Percentiles rank a stretch among this genome's conserved stretches.
phyloP scores from a whole-genome alignment of 2,888 invertebrate species.

The Nomada hirtipes region DNA sequence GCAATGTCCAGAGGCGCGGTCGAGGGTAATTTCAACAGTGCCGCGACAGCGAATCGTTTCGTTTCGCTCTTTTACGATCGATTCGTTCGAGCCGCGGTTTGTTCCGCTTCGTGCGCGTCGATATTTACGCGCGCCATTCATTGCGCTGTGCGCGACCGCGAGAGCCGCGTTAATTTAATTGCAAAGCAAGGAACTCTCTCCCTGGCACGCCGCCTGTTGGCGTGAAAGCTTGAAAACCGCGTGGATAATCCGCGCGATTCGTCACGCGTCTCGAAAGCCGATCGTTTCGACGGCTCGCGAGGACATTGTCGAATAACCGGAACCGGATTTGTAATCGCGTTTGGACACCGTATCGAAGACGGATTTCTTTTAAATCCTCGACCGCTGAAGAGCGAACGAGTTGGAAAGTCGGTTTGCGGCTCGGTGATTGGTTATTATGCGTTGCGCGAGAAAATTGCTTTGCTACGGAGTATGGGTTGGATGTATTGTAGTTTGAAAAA shows the following conservation, averaged over 20 bases:
- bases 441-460: not conserved
- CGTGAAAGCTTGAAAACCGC: constrained; percentile 8
- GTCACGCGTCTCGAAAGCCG: constrained; percentile 28
- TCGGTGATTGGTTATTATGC: not conserved
- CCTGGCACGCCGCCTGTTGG: not conserved
- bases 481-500: not conserved
- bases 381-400: not conserved
- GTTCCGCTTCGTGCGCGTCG: constrained; percentile 49
- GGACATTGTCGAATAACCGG: constrained; percentile 21
- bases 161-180: constrained; percentile 51
- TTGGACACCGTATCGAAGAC: constrained; percentile 5
- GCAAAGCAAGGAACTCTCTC: constrained; percentile 35
- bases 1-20: constrained; percentile 51
- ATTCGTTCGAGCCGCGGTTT: constrained; percentile 63
- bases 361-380: not conserved
- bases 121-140: constrained; percentile 67
- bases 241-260: constrained; percentile 49
- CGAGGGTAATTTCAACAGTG: constrained; percentile 60
- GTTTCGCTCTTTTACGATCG: constrained; percentile 67
- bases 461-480: not conserved
- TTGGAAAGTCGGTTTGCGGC: constrained; percentile 6
- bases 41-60: constrained; percentile 64
- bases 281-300: constrained; percentile 30
- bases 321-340: constrained; percentile 13
- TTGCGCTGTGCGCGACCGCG: constrained; percentile 36